phyloP scores from a whole-genome alignment of 2,113 vertebrate species.

The Meleagris gallopavo region DNA sequence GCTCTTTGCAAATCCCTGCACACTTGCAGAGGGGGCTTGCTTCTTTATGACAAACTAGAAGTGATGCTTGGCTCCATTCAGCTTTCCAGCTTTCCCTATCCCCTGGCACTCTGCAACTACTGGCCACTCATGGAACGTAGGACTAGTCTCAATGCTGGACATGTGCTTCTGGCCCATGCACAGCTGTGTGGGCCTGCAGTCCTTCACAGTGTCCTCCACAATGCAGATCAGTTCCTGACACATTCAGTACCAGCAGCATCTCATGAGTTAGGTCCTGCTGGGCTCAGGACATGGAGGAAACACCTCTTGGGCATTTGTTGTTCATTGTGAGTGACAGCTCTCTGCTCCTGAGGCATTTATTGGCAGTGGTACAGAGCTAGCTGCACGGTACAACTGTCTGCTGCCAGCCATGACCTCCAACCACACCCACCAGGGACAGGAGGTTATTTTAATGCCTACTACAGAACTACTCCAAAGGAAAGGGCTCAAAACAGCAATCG shows the following conservation, averaged over 20 bases:
- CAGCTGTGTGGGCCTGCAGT: neutral
- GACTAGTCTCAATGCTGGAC: neutral
- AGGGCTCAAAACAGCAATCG: conserved; percentile 25
- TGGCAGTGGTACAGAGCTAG: neutral
- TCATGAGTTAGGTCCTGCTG: fast-evolving
- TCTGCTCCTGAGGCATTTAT: neutral
- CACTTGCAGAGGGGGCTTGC: neutral
- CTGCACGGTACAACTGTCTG: neutral
- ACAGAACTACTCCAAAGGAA: neutral
- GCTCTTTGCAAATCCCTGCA: neutral
- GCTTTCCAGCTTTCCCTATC: neutral
- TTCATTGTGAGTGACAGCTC: neutral
- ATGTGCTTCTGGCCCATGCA: neutral
- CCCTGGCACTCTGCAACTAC: neutral
- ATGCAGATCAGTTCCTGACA: neutral
- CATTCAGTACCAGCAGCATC: neutral
- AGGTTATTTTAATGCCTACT: neutral
- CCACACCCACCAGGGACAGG: neutral
- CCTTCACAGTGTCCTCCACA: neutral
- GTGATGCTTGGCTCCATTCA: neutral
- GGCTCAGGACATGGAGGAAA: neutral
- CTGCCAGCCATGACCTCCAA: neutral
- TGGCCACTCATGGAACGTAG: fast-evolving
- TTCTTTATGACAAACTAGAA: neutral
- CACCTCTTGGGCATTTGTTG: neutral